These are phyloP conservation scores for Mycalesis mineus DNA, from an alignment of 2,888 invertebrate genomes.

Conservation along the genomic window DNA sequence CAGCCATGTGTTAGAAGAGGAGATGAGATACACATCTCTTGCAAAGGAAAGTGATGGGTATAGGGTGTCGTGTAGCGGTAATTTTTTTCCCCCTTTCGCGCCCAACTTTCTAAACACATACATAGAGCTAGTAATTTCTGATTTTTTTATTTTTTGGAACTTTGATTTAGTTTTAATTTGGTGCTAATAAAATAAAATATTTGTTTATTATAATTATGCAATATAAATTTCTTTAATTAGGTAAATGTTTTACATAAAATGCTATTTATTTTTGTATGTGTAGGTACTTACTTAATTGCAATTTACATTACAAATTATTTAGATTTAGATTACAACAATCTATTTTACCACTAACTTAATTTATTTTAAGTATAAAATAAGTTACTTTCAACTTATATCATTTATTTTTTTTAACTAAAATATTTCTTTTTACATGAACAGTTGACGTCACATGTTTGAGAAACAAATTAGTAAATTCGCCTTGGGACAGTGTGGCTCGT, in stretches of 20 bases:
- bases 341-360: no score
- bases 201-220: not conserved
- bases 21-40: conserved; percentile 34
- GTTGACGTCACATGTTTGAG: not conserved
- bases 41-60: conserved; percentile 47
- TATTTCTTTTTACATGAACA: not conserved
- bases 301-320: no score
- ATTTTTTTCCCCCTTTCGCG: conserved; percentile 74
- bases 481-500: conserved; percentile 33
- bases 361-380: no score
- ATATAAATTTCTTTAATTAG: no score
- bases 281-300: not conserved
- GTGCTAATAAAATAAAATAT: not conserved
- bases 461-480: conserved; percentile 39
- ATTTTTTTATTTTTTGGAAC: conserved; percentile 39
- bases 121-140: conserved; percentile 50
- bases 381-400: no score
- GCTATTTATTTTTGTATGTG: no score
- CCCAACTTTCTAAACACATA: conserved; percentile 73
- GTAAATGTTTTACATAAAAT: no score
- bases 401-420: no score
- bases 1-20: conserved; percentile 49
- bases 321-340: no score
- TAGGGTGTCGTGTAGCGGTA: conserved; percentile 70
- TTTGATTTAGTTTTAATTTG: not conserved